Evolutionary conservation across 2,888 invertebrate species (phyloP).

Genomic region (Marronus borbonicus): DNA sequence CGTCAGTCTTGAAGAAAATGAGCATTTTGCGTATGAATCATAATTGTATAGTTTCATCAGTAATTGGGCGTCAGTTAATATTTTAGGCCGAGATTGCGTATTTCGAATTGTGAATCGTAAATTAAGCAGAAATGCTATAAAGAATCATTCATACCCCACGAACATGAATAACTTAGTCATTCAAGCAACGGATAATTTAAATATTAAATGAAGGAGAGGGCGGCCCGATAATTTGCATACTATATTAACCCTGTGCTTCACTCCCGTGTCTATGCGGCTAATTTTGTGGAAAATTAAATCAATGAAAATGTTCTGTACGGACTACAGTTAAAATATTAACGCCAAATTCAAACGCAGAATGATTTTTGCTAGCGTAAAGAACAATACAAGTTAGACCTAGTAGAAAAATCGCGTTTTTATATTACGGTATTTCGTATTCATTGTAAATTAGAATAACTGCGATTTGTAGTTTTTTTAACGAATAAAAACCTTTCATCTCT

Average conservation of each 20-base stretch:
- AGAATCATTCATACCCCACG: slow-evolving; percentile 28
- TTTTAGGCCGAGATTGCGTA: slow-evolving; percentile 5
- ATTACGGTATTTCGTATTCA: slow-evolving; percentile 27
- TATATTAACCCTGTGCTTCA: slow-evolving; percentile 27
- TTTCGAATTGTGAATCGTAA: slow-evolving; percentile 37
- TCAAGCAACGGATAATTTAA: slow-evolving; percentile 34
- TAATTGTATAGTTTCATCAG: neutral
- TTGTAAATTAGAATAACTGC: slow-evolving; percentile 22
- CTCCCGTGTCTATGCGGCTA: slow-evolving; percentile 11
- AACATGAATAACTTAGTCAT: slow-evolving; percentile 33
- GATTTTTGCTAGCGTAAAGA: slow-evolving; percentile 56
- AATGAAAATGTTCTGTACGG: slow-evolving; percentile 54
- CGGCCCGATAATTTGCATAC: slow-evolving; percentile 22
- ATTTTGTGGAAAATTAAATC: slow-evolving; percentile 51
- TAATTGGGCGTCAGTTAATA: slow-evolving; percentile 20
- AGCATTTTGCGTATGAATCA: neutral
- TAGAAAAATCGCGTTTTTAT: neutral
- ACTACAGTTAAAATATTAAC: slow-evolving; percentile 62
- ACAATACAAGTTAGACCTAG: neutral
- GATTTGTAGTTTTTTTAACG: neutral
- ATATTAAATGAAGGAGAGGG: slow-evolving; percentile 34
- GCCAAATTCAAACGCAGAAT: slow-evolving; percentile 59
- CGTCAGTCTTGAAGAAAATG: neutral
- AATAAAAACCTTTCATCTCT: neutral
- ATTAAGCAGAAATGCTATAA: slow-evolving; percentile 20